Conservation (phyloP, 2,888 invertebrate species). For the Lasioglossum malachurum region DNA sequence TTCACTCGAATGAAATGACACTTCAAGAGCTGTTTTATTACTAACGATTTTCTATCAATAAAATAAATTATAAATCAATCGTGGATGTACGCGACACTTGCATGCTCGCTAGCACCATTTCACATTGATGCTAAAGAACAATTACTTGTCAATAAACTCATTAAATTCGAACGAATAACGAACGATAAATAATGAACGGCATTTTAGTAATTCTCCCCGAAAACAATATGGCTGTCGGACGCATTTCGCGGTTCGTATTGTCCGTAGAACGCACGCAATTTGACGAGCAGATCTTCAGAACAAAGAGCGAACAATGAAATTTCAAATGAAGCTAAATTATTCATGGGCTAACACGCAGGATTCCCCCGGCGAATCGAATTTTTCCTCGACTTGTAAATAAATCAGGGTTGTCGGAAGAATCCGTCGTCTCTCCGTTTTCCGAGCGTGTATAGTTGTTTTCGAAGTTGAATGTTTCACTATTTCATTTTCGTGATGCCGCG, state of each 20-base stretch:
- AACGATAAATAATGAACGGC: neutral
- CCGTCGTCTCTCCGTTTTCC: neutral
- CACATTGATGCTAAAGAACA: neutral
- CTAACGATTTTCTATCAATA: neutral
- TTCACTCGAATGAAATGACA: too few relatives aligned
- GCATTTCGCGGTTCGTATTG: neutral
- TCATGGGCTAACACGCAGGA: neutral
- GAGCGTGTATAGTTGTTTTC: neutral
- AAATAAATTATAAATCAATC: neutral
- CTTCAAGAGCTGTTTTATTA: neutral
- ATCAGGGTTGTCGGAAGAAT: neutral
- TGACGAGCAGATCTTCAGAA: neutral
- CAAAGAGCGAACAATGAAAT: neutral
- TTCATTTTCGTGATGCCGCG: neutral
- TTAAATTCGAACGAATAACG: neutral
- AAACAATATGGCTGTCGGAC: slow-evolving; percentile 1
- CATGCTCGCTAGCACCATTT: neutral
- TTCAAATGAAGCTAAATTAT: neutral
- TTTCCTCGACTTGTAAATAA: neutral
- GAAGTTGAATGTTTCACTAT: neutral
- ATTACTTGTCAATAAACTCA: too few relatives aligned
- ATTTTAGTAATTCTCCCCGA: neutral
- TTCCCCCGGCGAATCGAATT: neutral
- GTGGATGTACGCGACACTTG: neutral
- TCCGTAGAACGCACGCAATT: neutral